These are phyloP conservation scores for Schizaphis graminum DNA, from an alignment of 2,888 invertebrate genomes.

Conservation along the genomic window DNA sequence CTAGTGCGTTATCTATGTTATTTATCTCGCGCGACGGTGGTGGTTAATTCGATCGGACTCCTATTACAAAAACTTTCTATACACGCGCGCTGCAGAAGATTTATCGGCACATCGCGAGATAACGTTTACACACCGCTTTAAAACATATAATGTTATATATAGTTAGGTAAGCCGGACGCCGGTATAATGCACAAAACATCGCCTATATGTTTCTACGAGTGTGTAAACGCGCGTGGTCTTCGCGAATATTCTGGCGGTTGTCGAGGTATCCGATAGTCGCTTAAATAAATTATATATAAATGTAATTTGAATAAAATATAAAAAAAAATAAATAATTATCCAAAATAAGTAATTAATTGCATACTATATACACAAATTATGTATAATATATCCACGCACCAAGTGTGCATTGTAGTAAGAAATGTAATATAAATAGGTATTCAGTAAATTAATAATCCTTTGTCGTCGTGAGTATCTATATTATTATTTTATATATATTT, in stretches of 20 bases:
- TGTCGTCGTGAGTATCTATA: too few species aligned
- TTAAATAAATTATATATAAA: neutral
- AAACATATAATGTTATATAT: neutral
- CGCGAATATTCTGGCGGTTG: slow-evolving; percentile 9
- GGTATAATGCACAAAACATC: neutral
- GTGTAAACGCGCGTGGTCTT: slow-evolving; percentile 6
- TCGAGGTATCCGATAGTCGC: neutral
- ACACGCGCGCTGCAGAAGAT: slow-evolving; percentile 48
- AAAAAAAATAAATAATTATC: neutral
- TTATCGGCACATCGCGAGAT: slow-evolving; percentile 47
- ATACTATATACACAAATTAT: neutral
- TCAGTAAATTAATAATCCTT: too few species aligned
- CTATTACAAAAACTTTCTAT: slow-evolving; percentile 48
- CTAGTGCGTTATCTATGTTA: slow-evolving; percentile 53
- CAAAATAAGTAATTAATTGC: neutral
- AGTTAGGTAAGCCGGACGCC: neutral
- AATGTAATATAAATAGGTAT: too few species aligned
- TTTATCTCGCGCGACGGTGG: slow-evolving; percentile 59
- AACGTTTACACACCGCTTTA: slow-evolving; percentile 18
- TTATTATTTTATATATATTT: too few species aligned
- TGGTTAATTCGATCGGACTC: slow-evolving; percentile 59
- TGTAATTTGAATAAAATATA: too few species aligned
- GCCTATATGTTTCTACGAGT: neutral
- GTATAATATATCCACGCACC: neutral
- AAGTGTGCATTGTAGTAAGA: neutral